Evolutionary conservation across 2,113 vertebrate genomes (phyloP).

Genomic region (Herpetotheres cachinnans): DNA sequence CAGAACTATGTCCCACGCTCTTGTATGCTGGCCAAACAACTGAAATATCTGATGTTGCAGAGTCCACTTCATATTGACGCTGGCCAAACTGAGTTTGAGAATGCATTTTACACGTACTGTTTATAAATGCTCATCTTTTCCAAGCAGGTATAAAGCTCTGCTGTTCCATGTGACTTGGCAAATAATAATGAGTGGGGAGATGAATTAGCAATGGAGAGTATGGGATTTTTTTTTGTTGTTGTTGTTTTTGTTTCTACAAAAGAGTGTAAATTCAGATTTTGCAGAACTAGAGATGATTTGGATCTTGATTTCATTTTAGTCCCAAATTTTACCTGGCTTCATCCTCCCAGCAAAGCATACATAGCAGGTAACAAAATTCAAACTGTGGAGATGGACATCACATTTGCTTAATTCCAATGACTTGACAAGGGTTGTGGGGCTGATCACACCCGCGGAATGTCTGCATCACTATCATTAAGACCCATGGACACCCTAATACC

Average conservation of each 20-base stretch:
- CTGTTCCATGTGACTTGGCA: not conserved
- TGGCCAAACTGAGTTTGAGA: not conserved
- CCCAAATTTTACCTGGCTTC: not conserved
- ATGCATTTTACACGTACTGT: not conserved
- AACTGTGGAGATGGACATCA: not conserved
- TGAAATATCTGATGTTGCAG: constrained; percentile 8
- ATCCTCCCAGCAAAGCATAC: not conserved
- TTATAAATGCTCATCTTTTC: not conserved
- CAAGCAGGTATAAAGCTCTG: constrained; percentile 35
- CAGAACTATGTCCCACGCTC: not conserved
- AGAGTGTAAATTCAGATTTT: not conserved
- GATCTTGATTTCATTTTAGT: not conserved
- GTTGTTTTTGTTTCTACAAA: not conserved
- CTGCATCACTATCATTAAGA: not conserved
- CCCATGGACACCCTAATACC: not conserved
- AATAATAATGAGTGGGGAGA: not conserved
- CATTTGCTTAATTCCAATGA: not conserved
- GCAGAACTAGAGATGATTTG: not conserved
- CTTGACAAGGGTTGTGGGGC: not conserved
- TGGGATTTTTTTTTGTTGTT: not conserved
- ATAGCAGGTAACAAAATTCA: not conserved
- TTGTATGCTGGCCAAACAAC: not conserved
- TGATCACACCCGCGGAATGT: not conserved
- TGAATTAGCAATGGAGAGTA: not conserved
- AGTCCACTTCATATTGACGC: not conserved